Conservation (phyloP, 2,113 vertebrate species). For the Serilophus lunatus region DNA sequence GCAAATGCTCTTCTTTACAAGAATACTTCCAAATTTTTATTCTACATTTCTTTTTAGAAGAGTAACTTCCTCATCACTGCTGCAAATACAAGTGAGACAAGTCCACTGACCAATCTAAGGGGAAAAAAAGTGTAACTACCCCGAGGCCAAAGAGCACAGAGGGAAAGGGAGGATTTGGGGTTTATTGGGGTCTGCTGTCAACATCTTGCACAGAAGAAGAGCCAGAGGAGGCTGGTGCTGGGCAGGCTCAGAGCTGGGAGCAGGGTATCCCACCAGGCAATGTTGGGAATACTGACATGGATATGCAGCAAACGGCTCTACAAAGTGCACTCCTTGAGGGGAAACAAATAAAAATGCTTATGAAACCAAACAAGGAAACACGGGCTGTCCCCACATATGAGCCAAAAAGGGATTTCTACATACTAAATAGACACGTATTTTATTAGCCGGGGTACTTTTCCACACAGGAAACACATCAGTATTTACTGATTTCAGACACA, state of each 20-base stretch:
- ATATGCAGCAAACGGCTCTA: background rate
- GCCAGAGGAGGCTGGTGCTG: background rate
- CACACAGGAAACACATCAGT: background rate
- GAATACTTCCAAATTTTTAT: background rate
- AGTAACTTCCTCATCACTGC: background rate
- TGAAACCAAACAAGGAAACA: background rate
- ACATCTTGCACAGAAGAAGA: background rate
- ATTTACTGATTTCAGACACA: background rate
- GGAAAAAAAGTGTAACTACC: background rate
- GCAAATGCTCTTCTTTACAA: background rate
- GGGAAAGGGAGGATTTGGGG: background rate
- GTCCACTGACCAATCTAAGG: background rate
- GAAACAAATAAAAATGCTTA: background rate
- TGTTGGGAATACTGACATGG: background rate
- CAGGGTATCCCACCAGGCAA: background rate
- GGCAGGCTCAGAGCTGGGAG: background rate
- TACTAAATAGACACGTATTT: background rate
- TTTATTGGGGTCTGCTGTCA: background rate
- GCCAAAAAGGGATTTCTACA: background rate
- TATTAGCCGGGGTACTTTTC: background rate
- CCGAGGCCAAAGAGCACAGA: background rate
- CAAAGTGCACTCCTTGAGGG: background rate
- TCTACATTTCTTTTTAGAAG: background rate
- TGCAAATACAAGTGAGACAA: background rate
- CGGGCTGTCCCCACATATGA: background rate